Conservation (phyloP, 2,888 invertebrate species). For the Bibio marci region DNA sequence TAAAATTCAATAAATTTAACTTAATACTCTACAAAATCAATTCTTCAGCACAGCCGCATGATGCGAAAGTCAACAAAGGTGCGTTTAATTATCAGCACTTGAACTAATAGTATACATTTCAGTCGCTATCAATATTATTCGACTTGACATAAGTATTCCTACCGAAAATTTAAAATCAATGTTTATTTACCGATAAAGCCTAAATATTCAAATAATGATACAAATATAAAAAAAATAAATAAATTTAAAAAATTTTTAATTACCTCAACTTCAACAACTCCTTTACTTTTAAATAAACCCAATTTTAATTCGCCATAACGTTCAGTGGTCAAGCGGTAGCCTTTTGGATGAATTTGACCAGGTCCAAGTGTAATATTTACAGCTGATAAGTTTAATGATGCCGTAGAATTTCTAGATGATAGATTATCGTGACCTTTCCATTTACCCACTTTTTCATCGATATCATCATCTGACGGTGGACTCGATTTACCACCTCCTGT, state of each 20-base stretch:
- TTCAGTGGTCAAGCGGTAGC: conserved; percentile 47
- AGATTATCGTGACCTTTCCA: conserved; percentile 21
- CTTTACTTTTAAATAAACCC: conserved; percentile 78
- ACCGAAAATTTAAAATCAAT: too few species aligned
- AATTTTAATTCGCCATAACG: conserved; percentile 70
- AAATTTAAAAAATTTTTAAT: conserved; percentile 12
- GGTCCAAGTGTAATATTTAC: conserved; percentile 41
- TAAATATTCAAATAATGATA: too few species aligned
- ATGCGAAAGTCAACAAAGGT: too few species aligned
- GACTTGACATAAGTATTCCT: too few species aligned
- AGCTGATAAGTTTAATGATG: conserved; percentile 4
- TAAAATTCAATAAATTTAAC: too few species aligned
- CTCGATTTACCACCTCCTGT: conserved; percentile 29
- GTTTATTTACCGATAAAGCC: too few species aligned
- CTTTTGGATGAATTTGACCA: conserved; percentile 65
- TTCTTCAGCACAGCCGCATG: too few species aligned
- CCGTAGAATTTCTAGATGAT: conserved; percentile 14
- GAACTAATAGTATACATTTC: too few species aligned
- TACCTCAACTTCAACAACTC: conserved; percentile 76
- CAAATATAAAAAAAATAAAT: too few species aligned
- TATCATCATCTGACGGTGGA: conserved; percentile 38
- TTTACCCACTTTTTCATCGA: conserved; percentile 18
- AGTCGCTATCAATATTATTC: too few species aligned
- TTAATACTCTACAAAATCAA: too few species aligned
- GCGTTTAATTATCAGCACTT: too few species aligned